Conservation (phyloP, 2,797 vertebrate species). For the Mormyrops boulengeri region DNA sequence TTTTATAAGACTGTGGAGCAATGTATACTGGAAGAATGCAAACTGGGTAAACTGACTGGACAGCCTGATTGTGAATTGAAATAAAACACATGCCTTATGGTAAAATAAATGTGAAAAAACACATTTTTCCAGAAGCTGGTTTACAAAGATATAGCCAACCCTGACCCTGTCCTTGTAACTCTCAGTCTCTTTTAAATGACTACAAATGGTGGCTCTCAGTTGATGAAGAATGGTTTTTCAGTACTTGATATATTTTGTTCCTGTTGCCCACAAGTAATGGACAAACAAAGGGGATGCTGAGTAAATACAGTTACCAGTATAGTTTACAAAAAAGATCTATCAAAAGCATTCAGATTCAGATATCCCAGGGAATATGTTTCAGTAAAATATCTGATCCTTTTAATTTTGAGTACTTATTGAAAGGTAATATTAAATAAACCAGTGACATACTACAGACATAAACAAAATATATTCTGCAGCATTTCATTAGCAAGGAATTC, state of each 20-base stretch:
- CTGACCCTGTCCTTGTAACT: slow-evolving; percentile 12
- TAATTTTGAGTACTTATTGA: not conserved
- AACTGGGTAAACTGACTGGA: slow-evolving; percentile 13
- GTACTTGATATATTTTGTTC: not conserved
- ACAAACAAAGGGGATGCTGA: not conserved
- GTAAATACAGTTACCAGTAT: not conserved
- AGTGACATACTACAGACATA: not conserved
- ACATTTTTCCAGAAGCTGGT: slow-evolving; percentile 12
- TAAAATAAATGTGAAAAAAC: slow-evolving; percentile 34
- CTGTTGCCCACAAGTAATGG: not conserved
- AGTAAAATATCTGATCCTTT: not conserved
- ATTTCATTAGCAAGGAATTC: not conserved
- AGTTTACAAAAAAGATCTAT: not conserved
- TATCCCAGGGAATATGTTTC: not conserved
- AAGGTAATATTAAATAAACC: not conserved
- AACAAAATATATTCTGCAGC: not conserved
- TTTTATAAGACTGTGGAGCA: slow-evolving; percentile 37
- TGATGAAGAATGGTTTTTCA: not conserved
- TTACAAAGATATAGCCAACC: not conserved
- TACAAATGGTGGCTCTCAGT: not conserved
- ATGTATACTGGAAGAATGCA: slow-evolving; percentile 20
- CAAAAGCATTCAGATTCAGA: not conserved
- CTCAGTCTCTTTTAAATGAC: slow-evolving; percentile 25
- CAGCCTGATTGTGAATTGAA: slow-evolving; percentile 38
- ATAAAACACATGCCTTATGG: slow-evolving; percentile 48